A percentile compares a stretch with the other conserved stretches of the same genome.
Evolutionary conservation across 2,113 vertebrate genomes (phyloP).

Genomic region (Tringa solitaria): DNA sequence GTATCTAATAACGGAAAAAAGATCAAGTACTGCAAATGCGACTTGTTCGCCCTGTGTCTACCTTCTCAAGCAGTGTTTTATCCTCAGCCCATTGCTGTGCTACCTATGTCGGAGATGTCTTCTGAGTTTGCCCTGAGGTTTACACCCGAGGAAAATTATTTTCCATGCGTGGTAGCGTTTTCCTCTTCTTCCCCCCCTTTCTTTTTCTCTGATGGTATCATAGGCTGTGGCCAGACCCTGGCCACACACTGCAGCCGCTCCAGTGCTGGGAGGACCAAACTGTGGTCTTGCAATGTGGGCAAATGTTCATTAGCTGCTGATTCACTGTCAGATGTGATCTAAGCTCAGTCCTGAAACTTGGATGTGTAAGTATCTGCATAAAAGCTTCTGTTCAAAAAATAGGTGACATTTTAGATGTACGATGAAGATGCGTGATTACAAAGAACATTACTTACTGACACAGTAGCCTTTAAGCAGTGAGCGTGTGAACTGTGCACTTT

Average conservation of each 20-base stretch:
- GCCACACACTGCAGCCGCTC: not conserved
- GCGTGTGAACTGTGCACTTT: not conserved
- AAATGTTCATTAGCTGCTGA: not conserved
- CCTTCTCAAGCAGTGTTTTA: not conserved
- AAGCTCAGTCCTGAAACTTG: not conserved
- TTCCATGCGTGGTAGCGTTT: fast-evolving
- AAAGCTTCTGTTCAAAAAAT: not conserved
- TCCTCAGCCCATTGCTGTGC: not conserved
- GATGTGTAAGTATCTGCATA: not conserved
- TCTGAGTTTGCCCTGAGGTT: not conserved
- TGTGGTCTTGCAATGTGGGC: not conserved
- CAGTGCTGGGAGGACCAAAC: fast-evolving
- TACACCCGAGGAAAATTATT: not conserved
- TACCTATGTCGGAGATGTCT: not conserved
- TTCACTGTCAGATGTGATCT: not conserved
- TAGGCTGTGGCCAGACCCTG: not conserved
- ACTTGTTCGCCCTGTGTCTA: not conserved
- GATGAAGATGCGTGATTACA: not conserved
- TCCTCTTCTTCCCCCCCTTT: not conserved
- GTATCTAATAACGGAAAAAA: constrained; percentile 65
- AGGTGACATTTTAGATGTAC: not conserved
- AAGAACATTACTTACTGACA: not conserved
- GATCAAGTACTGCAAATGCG: constrained; percentile 47
- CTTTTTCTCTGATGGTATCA: not conserved
- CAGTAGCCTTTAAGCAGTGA: not conserved